A percentile compares a stretch with the other conserved stretches of the same genome.
Evolutionary conservation across 2,797 vertebrate species (phyloP).

Genomic region (Hozukius guyotensis): DNA sequence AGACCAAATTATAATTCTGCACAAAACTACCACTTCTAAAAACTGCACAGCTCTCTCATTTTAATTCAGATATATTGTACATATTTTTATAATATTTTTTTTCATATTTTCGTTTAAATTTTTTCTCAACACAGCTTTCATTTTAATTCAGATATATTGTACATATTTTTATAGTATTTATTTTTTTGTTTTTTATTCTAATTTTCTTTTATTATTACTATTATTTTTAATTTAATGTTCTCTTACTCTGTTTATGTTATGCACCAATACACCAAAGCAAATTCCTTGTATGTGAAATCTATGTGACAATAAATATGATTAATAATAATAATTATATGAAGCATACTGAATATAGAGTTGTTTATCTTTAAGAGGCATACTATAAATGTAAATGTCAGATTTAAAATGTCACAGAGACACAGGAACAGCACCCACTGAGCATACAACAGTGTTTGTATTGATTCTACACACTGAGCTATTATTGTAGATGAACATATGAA

Average conservation of each 20-base stretch:
- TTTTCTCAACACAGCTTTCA: background rate
- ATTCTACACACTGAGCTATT: conserved; percentile 28
- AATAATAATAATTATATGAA: background rate
- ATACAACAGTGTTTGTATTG: conserved; percentile 28
- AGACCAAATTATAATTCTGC: background rate
- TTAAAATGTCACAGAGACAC: conserved; percentile 16
- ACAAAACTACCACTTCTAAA: background rate
- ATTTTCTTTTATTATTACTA: too few species aligned
- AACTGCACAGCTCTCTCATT: background rate
- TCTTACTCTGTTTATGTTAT: background rate
- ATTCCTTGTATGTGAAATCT: background rate
- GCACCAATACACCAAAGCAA: background rate
- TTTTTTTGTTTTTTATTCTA: too few species aligned
- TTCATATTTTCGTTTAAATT: background rate
- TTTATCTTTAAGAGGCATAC: conserved; percentile 9
- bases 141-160: too few species aligned
- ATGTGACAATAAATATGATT: background rate
- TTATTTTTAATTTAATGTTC: too few species aligned
- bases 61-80: background rate
- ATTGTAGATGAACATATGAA: conserved; percentile 34
- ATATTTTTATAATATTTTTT: background rate
- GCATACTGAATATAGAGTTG: background rate
- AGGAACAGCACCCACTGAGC: conserved; percentile 12
- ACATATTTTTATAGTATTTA: too few species aligned
- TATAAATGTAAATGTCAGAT: conserved; percentile 22